These are phyloP conservation scores for Bhutanitis thaidina DNA, from an alignment of 2,888 invertebrate species.

Conservation along the genomic window DNA sequence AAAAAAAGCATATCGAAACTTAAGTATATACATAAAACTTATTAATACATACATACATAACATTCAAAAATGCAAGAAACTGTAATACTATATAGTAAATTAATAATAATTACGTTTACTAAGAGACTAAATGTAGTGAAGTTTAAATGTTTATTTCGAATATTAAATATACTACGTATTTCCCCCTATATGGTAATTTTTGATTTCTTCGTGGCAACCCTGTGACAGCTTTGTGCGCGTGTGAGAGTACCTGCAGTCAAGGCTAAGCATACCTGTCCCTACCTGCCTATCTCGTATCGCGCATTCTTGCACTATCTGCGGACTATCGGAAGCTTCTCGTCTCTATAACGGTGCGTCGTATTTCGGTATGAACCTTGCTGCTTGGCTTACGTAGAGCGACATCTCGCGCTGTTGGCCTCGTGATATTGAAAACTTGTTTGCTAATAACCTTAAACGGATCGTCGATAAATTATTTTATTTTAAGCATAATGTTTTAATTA, in stretches of 20 bases:
- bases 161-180: too few relatives aligned
- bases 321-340: conserved; percentile 51
- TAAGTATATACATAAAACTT: too few relatives aligned
- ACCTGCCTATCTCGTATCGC: conserved; percentile 56
- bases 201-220: background rate
- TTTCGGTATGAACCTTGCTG: conserved; percentile 46
- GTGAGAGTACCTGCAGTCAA: conserved; percentile 31
- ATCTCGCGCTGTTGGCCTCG: conserved; percentile 45
- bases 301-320: conserved; percentile 69
- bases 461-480: conserved; percentile 21
- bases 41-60: too few relatives aligned
- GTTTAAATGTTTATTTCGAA: too few relatives aligned
- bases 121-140: too few relatives aligned
- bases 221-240: conserved; percentile 2
- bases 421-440: conserved; percentile 49
- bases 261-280: conserved; percentile 51
- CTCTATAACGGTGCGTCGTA: conserved; percentile 30
- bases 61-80: too few relatives aligned
- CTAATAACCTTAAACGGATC: conserved; percentile 42
- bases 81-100: too few relatives aligned
- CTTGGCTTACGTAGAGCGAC: conserved; percentile 37
- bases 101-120: too few relatives aligned
- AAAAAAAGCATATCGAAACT: too few relatives aligned
- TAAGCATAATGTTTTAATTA: too few relatives aligned
- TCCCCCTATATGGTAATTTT: background rate